Conservation (phyloP, 1,140 invertebrate species). For the Melitaea cinxia region DNA sequence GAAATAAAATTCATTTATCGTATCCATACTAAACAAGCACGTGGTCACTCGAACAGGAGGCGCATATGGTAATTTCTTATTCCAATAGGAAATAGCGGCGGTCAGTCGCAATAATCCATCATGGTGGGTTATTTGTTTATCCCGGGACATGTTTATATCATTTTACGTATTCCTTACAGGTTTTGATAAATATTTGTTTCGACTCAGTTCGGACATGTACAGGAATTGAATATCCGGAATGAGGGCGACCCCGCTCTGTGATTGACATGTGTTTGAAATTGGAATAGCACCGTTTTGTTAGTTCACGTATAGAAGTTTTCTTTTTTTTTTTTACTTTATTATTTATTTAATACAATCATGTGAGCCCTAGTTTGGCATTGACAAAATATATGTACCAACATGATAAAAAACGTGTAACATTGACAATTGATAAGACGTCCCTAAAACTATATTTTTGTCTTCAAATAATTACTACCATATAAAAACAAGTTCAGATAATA, state of each 20-base stretch:
- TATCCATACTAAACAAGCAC: constrained; percentile 43
- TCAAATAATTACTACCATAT: no score
- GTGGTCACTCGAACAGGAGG: constrained; percentile 50
- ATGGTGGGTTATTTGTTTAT: constrained; percentile 70
- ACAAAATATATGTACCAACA: no score
- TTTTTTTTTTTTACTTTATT: neutral
- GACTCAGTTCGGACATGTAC: constrained; percentile 70
- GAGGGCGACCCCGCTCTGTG: constrained; percentile 58
- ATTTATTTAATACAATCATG: constrained; percentile 3
- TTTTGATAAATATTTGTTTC: constrained; percentile 81
- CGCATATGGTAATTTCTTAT: constrained; percentile 81
- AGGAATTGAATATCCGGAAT: constrained; percentile 76
- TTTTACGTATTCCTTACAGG: constrained; percentile 80
- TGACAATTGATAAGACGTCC: neutral
- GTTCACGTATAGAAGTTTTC: constrained; percentile 3
- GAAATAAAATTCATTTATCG: constrained; percentile 37
- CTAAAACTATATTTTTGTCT: no score
- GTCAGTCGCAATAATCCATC: constrained; percentile 81
- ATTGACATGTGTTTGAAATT: constrained; percentile 60
- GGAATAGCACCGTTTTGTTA: constrained; percentile 26
- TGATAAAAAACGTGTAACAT: no score
- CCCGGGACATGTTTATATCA: constrained; percentile 73
- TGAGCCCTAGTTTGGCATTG: neutral
- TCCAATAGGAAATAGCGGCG: constrained; percentile 79
- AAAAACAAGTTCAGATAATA: no score